Evolutionary conservation across 2,888 invertebrate species (phyloP).

Genomic region (Acanthococcus lagerstroemiae): DNA sequence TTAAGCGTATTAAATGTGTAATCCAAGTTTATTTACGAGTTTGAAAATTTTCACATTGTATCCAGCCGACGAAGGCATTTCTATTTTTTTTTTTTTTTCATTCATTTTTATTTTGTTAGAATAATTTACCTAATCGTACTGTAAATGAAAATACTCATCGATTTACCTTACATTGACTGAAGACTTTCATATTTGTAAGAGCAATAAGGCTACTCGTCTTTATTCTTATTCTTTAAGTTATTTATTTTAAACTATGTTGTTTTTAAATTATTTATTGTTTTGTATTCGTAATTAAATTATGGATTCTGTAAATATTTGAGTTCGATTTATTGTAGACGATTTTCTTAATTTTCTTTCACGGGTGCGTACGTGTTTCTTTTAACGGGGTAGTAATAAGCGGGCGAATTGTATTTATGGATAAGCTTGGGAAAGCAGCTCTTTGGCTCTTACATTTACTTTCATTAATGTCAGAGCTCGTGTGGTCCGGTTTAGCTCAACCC

Average conservation of each 20-base stretch:
- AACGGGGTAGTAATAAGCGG: too few species aligned
- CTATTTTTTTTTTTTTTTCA: neutral
- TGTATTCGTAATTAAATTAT: constrained; percentile 23
- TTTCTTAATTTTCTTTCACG: neutral
- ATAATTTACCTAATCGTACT: too few species aligned
- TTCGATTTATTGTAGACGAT: constrained; percentile 6
- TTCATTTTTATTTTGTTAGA: too few species aligned
- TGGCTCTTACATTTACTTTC: too few species aligned
- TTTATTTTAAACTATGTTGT: constrained; percentile 17
- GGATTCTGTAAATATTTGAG: constrained; percentile 19
- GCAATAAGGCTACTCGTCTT: neutral
- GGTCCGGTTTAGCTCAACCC: neutral
- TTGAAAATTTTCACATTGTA: too few species aligned
- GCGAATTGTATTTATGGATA: too few species aligned
- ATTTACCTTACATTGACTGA: constrained; percentile 15
- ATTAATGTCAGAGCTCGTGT: too few species aligned
- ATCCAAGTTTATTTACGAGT: too few species aligned
- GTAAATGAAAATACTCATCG: neutral
- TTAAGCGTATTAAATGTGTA: too few species aligned
- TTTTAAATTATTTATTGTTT: constrained; percentile 6
- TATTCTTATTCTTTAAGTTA: constrained; percentile 4
- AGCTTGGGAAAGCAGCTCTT: too few species aligned
- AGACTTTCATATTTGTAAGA: constrained; percentile 19
- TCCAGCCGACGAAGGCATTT: too few species aligned
- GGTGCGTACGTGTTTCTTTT: too few species aligned